Base-by-base conservation (phyloP, 2,888 invertebrate species). In the Idaea biselata region DNA sequence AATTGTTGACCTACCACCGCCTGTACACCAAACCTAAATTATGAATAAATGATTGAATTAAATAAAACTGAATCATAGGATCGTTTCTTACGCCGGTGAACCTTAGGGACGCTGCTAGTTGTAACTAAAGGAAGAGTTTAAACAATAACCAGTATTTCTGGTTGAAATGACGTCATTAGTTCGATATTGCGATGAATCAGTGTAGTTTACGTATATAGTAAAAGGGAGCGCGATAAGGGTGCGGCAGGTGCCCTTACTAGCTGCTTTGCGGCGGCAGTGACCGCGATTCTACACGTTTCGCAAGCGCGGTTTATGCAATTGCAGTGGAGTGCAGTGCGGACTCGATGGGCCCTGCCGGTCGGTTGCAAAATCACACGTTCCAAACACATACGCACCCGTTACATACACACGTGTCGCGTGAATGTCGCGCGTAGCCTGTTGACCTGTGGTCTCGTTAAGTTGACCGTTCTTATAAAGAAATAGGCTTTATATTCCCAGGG, bases 241-340 rank as follows among this genome's bases (percentile, higher is more conserved):
- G 87, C 82, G 85, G 77, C 83, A 74, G 73, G 79, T 83, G 84
- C 84, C 84, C 83, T 84, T 83, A 78, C 82, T 80, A 81, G 78
- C 75, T 78, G 76, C 69, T 65, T 63, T 77, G 79, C 81, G 77
- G 81, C 89, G 90, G 87, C 91, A 91, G 91, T 91, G 91, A 91
- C 91, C 91, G 90, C 88, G 88, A 89, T 91, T 83, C 84, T 77
- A 44, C 44, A 44, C 66, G 81, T 91, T 81, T 89, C 83, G 85
- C 87, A 91, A 91, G 75, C 67, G 75, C 66, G 66, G 76, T 90
- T 91, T 89, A 91, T 91, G 91, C 91, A 91, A 91, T 84, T 86
- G 86, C 89, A 85, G 73, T 79, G 81, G 81, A 86, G 83, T 89
- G 89, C 89, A 88, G 83, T 78, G 76, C 77, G 80, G 66, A 79